Base-by-base conservation (phyloP, 2,113 vertebrate genomes). In the Variabilichromis moorii region DNA sequence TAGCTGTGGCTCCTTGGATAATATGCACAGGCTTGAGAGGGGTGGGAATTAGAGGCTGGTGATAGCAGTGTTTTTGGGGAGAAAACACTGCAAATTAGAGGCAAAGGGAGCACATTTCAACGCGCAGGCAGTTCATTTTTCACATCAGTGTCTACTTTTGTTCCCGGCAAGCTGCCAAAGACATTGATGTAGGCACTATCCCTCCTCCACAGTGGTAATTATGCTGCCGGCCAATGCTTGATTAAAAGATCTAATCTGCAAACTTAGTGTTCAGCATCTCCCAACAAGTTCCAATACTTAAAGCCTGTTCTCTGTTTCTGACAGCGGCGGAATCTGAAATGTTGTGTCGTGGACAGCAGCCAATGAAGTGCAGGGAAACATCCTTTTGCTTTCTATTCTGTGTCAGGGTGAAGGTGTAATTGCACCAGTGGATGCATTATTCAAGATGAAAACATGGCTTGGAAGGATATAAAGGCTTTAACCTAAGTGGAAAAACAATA, bases 221-320 rank as follows among this genome's bases (percentile, higher is more conserved):
- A 94, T 82, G 79, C 90, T 91, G 90, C 91, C 50, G 91, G 92
- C 89, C 90, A 93, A 51, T 40, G 88, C 92, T 93, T 94, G 91
- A 95, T 95, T 95, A 94, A 94, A 92, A 94, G 93, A 94, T 94
- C 92, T 93, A 93, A 94, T 94, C 93, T 89, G 84, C 78, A 92
- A 94, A 94, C 71, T 90, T 88, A 71, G 89, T 94, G 93, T 93
- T 90, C 86, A 83, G 91, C 92, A 92, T 93, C 89, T 86, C 87
- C 89, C 90, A 93, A 93, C 91, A 91, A 87, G 86, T 92, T 86
- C 26, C 68, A 85, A 24, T 80, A 66, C 86, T 93, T 89, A 91
- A 86, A 90, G 89, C 63, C 61, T 42, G 73, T 55, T 86, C 76
- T 83, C 81, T 31, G 37, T 6, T 80, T 87, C 3, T 71, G 82